Base-by-base conservation (phyloP, 1,140 invertebrate genomes). In the Drosophila santomea region DNA sequence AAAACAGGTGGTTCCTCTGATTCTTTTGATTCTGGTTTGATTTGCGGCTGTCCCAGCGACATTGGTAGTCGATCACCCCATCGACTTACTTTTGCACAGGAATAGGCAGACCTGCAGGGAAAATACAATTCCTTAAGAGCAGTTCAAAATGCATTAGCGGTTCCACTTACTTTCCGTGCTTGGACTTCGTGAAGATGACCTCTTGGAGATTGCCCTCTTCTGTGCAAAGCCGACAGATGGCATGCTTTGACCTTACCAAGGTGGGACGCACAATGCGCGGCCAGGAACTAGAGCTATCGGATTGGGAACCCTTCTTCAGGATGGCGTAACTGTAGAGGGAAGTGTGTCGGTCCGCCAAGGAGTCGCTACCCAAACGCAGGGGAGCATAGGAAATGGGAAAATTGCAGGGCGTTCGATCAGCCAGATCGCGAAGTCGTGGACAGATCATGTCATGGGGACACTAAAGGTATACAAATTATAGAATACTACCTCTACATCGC, bases 361-460 rank as follows among this genome's bases (percentile, higher is more conserved):
- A 81, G 6, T 83, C 73, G 38, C 79, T 90, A 38, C 74, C 90
- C 66, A 95, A 93, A 28, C 93, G 93, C 60, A 96, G 81, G 1
- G 94, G 93, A 43, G 93, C 90, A 92, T 95, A 97, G 11, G 93
- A 78, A 23, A 95, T 94, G 68, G 94, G 79, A 92, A 97, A 98
- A 92, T 96, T 97, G 91, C 97, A 98, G 0, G 96, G 95, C 11
- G 94, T 95, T 7, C 94, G 93, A 47, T 95, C 93, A 0, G 43
- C 61, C 41, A 76, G 28, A 71, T 95, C 93, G 44, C 41, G 50
- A 0, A 92, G 44, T 64, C 95, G 93, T 1, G 97, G 97, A 93
- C 97, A 98, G 0, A 90, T 61, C 11, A 92, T 86, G 68, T 98
- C 95, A 90, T 98, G 97, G 0, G 97, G 95, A 93, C 97, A 98